These are phyloP conservation scores for Ascaphus truei DNA, from an alignment of 2,113 vertebrate genomes.

Conservation along the genomic window DNA sequence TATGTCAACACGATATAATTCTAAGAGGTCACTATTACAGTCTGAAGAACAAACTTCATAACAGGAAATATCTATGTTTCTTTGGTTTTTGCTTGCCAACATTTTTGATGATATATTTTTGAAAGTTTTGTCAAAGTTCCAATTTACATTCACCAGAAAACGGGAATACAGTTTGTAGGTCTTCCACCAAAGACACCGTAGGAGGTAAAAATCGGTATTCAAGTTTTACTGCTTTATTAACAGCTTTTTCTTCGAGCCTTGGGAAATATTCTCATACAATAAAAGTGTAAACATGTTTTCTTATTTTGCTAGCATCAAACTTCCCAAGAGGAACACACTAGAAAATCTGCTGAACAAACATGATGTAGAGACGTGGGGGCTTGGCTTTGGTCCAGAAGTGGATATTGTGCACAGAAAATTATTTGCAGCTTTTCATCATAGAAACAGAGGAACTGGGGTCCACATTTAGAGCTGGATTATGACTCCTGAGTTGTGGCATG, in stretches of 20 bases:
- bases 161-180: too few species aligned
- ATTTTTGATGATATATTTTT: not conserved
- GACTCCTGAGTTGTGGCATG: too few species aligned
- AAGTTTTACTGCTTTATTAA: too few species aligned
- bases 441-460: too few species aligned
- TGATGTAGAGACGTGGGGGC: not conserved
- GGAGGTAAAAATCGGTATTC: too few species aligned
- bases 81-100: not conserved
- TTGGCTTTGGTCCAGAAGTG: not conserved
- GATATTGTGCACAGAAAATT: not conserved
- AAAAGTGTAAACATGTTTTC: not conserved
- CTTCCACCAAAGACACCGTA: too few species aligned
- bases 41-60: not conserved
- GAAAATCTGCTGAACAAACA: not conserved
- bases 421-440: too few species aligned
- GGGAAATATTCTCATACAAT: not conserved
- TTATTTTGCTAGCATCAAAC: not conserved
- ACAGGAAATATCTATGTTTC: not conserved
- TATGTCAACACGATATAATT: not conserved
- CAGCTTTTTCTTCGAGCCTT: too few species aligned
- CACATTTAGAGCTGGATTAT: too few species aligned
- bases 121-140: not conserved
- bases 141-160: too few species aligned
- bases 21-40: not conserved
- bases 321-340: not conserved